Percentiles rank a stretch among this genome's conserved stretches.
Evolutionary conservation across 2,113 vertebrate genomes (phyloP).

Genomic region (Megaleporinus macrocephalus): DNA sequence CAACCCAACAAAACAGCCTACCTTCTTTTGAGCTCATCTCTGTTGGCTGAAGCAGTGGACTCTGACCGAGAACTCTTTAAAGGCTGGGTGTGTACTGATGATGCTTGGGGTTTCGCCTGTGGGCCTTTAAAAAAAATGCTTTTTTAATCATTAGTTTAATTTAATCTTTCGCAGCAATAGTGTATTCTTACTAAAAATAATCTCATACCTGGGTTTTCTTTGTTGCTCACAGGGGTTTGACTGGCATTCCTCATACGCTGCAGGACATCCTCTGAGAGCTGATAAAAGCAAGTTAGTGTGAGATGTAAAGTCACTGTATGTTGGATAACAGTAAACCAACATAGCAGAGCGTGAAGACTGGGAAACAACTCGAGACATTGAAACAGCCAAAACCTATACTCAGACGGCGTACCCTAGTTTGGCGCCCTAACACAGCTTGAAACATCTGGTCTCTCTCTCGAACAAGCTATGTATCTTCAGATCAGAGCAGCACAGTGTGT

Average conservation of each 20-base stretch:
- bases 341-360: too few relatives aligned
- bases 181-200: too few relatives aligned
- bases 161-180: too few relatives aligned
- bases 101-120: conserved; percentile 22
- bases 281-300: neutral
- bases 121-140: neutral
- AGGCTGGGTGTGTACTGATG: conserved; percentile 36
- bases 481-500: too few relatives aligned
- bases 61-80: conserved; percentile 23
- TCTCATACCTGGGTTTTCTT: conserved; percentile 61
- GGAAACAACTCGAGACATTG: neutral
- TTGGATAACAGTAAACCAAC: neutral
- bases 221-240: conserved; percentile 35
- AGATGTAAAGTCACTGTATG: neutral
- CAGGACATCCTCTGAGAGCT: conserved; percentile 78
- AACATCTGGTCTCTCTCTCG: too few relatives aligned
- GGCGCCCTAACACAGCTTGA: too few relatives aligned
- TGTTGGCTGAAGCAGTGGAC: conserved; percentile 60
- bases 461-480: too few relatives aligned
- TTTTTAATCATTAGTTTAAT: neutral
- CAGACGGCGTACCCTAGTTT: too few relatives aligned
- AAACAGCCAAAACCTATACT: too few relatives aligned
- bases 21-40: conserved; percentile 83
- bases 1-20: too few relatives aligned
- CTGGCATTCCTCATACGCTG: conserved; percentile 75